phyloP scores from a whole-genome alignment of 1,140 invertebrate genomes.

The Meteorus sp. region DNA sequence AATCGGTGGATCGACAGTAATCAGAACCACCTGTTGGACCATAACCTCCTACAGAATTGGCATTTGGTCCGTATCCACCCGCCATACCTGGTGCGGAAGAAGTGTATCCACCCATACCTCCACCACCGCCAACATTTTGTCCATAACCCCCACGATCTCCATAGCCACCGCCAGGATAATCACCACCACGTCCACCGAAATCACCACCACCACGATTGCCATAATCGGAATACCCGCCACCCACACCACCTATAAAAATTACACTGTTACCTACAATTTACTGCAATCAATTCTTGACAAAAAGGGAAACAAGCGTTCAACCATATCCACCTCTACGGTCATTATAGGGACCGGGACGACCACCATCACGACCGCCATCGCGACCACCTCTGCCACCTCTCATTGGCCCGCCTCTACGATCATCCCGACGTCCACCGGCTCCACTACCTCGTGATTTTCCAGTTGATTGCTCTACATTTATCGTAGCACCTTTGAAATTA shows the following conservation, averaged over 20 bases:
- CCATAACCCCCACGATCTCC: slow-evolving; percentile 52
- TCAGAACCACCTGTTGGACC: slow-evolving; percentile 50
- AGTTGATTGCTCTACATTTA: slow-evolving; percentile 57
- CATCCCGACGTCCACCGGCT: slow-evolving; percentile 42
- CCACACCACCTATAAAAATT: slow-evolving; percentile 49
- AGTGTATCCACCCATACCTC: slow-evolving; percentile 51
- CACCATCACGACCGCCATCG: slow-evolving; percentile 39
- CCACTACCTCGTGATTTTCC: slow-evolving; percentile 53
- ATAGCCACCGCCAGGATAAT: slow-evolving; percentile 42
- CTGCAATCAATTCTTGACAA: no score
- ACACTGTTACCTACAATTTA: slow-evolving; percentile 53
- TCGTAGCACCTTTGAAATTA: slow-evolving; percentile 56
- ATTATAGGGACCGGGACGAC: slow-evolving; percentile 58
- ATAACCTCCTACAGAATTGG: slow-evolving; percentile 49
- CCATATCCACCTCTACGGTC: slow-evolving; percentile 53
- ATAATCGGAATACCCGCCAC: slow-evolving; percentile 53
- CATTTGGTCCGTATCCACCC: slow-evolving; percentile 49
- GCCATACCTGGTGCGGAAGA: slow-evolving; percentile 51
- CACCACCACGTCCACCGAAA: slow-evolving; percentile 39
- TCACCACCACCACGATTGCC: slow-evolving; percentile 46
- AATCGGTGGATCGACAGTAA: slow-evolving; percentile 50
- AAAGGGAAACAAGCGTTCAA: no score
- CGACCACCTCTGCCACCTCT: slow-evolving; percentile 26
- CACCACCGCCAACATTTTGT: slow-evolving; percentile 48
- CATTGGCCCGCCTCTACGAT: slow-evolving; percentile 44